A percentile compares a stretch with the other conserved stretches of the same genome.
phyloP scores from a whole-genome alignment of 2,113 vertebrate genomes.

The Zosterops hypoxanthus region DNA sequence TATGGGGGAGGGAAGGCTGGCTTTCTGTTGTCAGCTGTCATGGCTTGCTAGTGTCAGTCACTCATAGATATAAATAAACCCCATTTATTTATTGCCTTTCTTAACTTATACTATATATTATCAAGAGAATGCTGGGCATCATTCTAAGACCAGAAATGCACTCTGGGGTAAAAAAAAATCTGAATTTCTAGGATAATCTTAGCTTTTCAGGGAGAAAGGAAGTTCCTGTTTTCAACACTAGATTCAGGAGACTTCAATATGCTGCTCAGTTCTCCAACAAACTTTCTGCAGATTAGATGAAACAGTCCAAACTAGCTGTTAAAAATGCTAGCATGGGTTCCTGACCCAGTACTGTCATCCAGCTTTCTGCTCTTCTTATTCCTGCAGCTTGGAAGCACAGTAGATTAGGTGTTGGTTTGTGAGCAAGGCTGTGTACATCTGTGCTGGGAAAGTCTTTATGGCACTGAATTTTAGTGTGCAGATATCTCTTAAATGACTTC shows the following conservation, averaged over 20 bases:
- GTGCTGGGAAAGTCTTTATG: neutral
- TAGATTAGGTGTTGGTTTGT: neutral
- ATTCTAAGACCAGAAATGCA: neutral
- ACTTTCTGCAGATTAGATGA: neutral
- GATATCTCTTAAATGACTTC: neutral
- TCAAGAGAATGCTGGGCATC: neutral
- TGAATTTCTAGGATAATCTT: constrained; percentile 22
- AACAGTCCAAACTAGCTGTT: neutral
- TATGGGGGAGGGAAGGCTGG: constrained; percentile 39
- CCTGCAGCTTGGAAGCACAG: neutral
- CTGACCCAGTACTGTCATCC: neutral
- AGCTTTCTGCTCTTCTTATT: neutral
- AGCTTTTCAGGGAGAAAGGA: neutral
- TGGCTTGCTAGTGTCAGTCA: constrained; percentile 59
- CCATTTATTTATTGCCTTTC: constrained; percentile 38
- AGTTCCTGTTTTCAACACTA: neutral
- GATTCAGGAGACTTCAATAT: neutral
- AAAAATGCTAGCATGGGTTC: neutral
- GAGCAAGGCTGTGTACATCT: neutral
- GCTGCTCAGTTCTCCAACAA: neutral
- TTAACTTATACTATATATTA: constrained; percentile 8
- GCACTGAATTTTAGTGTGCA: neutral
- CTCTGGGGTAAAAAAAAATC: neutral
- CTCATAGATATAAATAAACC: constrained; percentile 65
- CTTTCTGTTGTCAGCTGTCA: constrained; percentile 65